Evolutionary conservation across 1,140 invertebrate species (phyloP).

Genomic region (Conopomorpha cramerella): DNA sequence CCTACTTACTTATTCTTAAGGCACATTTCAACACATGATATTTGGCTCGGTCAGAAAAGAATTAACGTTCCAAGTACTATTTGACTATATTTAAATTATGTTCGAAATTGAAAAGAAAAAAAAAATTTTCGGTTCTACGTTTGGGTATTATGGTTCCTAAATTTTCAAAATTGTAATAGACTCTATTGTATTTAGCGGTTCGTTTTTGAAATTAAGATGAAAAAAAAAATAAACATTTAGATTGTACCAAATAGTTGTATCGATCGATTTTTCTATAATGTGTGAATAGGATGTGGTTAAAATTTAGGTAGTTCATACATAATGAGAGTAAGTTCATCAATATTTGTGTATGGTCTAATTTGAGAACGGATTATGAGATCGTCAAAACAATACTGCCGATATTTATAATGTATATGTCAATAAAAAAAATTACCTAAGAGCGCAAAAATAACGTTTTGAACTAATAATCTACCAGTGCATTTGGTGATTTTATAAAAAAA

Average conservation of each 20-base stretch:
- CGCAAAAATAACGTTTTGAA: too few relatives aligned
- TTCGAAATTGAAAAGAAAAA: constrained; percentile 53
- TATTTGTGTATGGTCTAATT: constrained; percentile 34
- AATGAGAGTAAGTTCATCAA: constrained; percentile 43
- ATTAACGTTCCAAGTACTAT: too few relatives aligned
- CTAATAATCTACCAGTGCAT: too few relatives aligned
- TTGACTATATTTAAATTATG: too few relatives aligned
- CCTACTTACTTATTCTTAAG: too few relatives aligned
- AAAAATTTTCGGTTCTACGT: constrained; percentile 50
- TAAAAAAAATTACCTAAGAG: too few relatives aligned
- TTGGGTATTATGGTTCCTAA: constrained; percentile 61
- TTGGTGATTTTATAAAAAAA: too few relatives aligned
- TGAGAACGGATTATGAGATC: constrained; percentile 51
- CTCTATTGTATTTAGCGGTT: constrained; percentile 57
- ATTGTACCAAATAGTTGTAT: constrained; percentile 56
- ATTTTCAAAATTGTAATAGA: constrained; percentile 61
- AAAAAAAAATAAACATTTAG: constrained; percentile 54
- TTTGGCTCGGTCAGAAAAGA: too few relatives aligned
- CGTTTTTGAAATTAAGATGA: constrained; percentile 50
- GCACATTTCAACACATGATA: too few relatives aligned
- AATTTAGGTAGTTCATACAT: constrained; percentile 48
- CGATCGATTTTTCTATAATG: constrained; percentile 58
- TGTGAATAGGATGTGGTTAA: constrained; percentile 41
- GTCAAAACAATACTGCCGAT: constrained; percentile 45
- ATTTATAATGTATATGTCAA: too few relatives aligned